Evolutionary conservation across 2,113 vertebrate species (phyloP), one percentile per base, ranked within the genome.

Genomic region (Spea bombifrons): DNA sequence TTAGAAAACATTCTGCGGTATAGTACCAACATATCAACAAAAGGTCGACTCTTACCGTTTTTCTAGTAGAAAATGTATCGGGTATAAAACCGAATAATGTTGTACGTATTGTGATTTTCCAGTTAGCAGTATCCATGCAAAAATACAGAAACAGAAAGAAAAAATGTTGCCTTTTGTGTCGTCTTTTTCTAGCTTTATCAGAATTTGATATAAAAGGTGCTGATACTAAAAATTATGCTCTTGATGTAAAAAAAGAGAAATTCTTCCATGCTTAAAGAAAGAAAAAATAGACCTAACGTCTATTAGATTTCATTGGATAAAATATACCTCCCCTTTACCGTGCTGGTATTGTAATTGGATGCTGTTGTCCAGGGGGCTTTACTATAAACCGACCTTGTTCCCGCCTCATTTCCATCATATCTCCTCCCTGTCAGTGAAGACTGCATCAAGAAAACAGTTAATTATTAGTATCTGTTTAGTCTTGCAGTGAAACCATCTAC

Each of bases 141-240:
- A 78, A 73, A 72, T 55, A 46, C 72, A 78, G 69, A 78, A 78
- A 78, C 44, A 50, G 67, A 55, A 63, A 66, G 45, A 46, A 76
- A 77, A 78, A 77, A 65, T 73, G 59, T 59, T 72, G 61, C 70
- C 66, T 66, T 79, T 73, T 17, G 48, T 8, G 46, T 63, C 49
- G 57, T 46, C 48, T 72, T 61, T 64, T 64, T 70, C 17, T 72
- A 53, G 9, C 10, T 48, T 53, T 57, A 46, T 43, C 50, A 66
- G 63, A 47, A 49, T 52, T 66, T 53, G 61, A 65, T 79, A 79
- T 15, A 79, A 73, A 79, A 79, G 48, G 52, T 50, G 71, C 49
- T 57, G 61, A 79, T 70, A 73, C 73, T 79, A 79, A 66, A 79
- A 79, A 79, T 79, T 67, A 73, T 57, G 77, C 77, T 73, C 70